Evolutionary conservation across 2,113 vertebrate genomes (phyloP), one percentile per base, ranked within the genome.

Genomic region (Phainopepla nitens): DNA sequence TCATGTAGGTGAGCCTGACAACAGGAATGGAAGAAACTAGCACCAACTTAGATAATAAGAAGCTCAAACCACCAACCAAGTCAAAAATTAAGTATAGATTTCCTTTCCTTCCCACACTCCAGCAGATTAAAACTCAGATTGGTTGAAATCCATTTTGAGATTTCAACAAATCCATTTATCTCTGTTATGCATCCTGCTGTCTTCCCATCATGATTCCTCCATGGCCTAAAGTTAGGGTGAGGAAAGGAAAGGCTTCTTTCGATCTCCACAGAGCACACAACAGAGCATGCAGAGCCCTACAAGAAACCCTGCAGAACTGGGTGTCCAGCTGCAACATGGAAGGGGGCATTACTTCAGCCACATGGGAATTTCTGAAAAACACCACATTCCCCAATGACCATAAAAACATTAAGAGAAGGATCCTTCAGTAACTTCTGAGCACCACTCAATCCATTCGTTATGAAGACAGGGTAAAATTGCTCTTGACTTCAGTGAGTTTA

Each of bases 131-230:
- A 93, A 61, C 62, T 87, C 50, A 60, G 78, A 76, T 80, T 65
- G 58, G 57, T 50, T 66, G 49, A 92, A 95, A 90, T 87, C 33
- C 54, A 66, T 94, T 93, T 61, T 44, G 64, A 89, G 79, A 83
- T 89, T 70, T 80, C 71, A 66, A 76, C 39, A 87, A 93, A 93
- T 77, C 73, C 84, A 85, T 72, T 91, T 91, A 85, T 95, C 75
- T 82, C 58, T 2, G 4, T 25, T 31, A 49, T 47, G 65, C 65
- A 87, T 64, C 50, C 84, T 87, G 75, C 85, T 20, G 53, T 33
- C 27, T 58, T 77, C 66, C 42, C 47, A 66, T 54, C 45, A 39
- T 18, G 1, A 60, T 35, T 50, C 51, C 28, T 62, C n/a, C 15
- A 6, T 1, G 22, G 33, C 11, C 57, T 28, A 31, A 66, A 51